These are phyloP conservation scores for Myotis myotis DNA, from an alignment of 2,797 vertebrate species.

Conservation along the genomic window DNA sequence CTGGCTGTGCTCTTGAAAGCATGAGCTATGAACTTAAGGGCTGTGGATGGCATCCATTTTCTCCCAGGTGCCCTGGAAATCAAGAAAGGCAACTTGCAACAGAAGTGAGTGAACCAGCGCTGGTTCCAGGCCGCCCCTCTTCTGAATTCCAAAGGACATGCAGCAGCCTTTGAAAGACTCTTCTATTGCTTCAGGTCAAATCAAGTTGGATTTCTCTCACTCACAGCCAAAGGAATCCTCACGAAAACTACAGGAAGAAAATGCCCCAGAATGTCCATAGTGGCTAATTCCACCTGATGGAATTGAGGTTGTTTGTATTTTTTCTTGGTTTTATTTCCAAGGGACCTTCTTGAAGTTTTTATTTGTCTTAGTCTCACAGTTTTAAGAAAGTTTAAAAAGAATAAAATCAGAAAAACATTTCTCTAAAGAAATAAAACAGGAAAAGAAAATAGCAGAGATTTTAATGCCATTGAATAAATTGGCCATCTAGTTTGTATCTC, in stretches of 20 bases:
- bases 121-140: fast-evolving
- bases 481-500: not conserved
- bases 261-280: fast-evolving
- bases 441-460: not conserved
- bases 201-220: not conserved
- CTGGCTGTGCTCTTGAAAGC: not conserved
- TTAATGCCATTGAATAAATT: not conserved
- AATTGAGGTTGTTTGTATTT: not conserved
- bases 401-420: not conserved
- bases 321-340: not conserved
- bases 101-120: fast-evolving
- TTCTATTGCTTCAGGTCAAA: too few relatives aligned
- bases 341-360: not conserved
- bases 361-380: not conserved
- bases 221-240: not conserved
- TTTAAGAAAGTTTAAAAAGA: not conserved
- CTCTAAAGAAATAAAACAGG: not conserved
- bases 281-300: too few relatives aligned
- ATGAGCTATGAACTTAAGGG: fast-evolving
- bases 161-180: too few relatives aligned
- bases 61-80: not conserved
- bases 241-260: fast-evolving
- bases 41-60: fast-evolving
- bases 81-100: fast-evolving
- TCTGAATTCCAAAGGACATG: not conserved